Evolutionary conservation across 2,888 invertebrate species (phyloP).

Genomic region (Standfussiana lucernea): DNA sequence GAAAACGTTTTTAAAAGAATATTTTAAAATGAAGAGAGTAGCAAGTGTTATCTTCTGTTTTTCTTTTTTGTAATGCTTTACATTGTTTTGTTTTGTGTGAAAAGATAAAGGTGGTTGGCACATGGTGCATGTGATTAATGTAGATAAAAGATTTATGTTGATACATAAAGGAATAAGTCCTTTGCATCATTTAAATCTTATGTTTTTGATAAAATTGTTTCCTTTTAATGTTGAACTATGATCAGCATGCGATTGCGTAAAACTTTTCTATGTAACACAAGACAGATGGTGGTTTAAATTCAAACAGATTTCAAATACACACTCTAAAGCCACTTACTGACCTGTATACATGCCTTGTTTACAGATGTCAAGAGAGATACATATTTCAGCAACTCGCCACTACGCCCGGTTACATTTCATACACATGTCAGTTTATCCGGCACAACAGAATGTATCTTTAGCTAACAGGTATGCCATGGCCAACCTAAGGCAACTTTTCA

Average conservation of each 20-base stretch:
- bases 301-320: constrained; percentile 27
- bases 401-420: constrained; percentile 35
- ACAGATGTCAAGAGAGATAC: constrained; percentile 50
- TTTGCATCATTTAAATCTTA: background rate
- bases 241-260: background rate
- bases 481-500: background rate
- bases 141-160: background rate
- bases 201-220: background rate
- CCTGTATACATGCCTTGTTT: constrained; percentile 26
- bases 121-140: background rate
- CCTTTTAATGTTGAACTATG: too few relatives aligned
- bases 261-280: background rate
- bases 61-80: constrained; percentile 8
- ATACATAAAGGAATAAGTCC: background rate
- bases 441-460: constrained; percentile 25
- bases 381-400: constrained; percentile 54
- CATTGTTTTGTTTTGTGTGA: constrained; percentile 3
- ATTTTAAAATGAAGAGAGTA: constrained; percentile 46
- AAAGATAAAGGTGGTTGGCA: background rate
- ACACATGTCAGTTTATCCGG: constrained; percentile 40
- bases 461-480: background rate
- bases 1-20: constrained; percentile 44
- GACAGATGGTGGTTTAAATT: background rate
- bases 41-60: constrained; percentile 16
- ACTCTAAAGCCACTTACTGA: constrained; percentile 45